phyloP scores from a whole-genome alignment of 92 coral and sea anemone genomes.

The Zoanthus sansibaricus region DNA sequence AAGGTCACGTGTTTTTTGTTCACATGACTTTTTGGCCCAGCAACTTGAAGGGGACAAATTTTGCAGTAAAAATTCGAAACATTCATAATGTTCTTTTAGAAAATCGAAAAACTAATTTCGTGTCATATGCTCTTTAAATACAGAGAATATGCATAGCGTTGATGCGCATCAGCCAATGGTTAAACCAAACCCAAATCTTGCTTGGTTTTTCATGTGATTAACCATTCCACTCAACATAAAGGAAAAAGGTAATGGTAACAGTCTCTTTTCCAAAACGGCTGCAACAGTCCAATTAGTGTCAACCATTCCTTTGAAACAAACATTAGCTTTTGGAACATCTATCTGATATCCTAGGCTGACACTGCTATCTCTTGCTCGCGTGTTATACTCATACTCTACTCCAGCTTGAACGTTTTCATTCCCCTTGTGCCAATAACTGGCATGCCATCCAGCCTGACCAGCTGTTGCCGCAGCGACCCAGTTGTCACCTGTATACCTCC shows the following conservation, averaged over 20 bases:
- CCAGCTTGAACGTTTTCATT: constrained; percentile 98
- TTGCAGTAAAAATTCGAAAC: too few species aligned
- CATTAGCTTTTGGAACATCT: constrained; percentile 96
- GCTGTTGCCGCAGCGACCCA: constrained; percentile 92
- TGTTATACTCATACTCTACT: constrained; percentile 96
- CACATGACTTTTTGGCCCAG: too few species aligned
- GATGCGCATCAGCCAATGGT: constrained; percentile 76
- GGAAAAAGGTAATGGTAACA: constrained; percentile 90
- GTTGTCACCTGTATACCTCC: constrained; percentile 78
- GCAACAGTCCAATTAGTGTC: constrained; percentile 99
- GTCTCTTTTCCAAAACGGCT: constrained; percentile 97
- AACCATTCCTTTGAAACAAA: constrained; percentile 95
- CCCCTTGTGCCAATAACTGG: constrained; percentile 97
- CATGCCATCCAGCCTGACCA: constrained; percentile 98
- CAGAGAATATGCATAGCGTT: neutral
- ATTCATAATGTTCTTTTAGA: too few species aligned
- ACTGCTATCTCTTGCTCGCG: constrained; percentile 87
- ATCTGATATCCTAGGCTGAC: constrained; percentile 96
- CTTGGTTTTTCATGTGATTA: constrained; percentile 89
- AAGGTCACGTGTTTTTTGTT: too few species aligned
- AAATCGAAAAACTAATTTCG: too few species aligned
- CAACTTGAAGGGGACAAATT: too few species aligned
- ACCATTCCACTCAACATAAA: constrained; percentile 94
- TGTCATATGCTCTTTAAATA: neutral
- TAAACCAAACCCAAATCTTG: constrained; percentile 94